Percentiles rank a stretch among this genome's conserved stretches.
Evolutionary conservation across 2,888 invertebrate species (phyloP).

Genomic region (Dorcus hopei): DNA sequence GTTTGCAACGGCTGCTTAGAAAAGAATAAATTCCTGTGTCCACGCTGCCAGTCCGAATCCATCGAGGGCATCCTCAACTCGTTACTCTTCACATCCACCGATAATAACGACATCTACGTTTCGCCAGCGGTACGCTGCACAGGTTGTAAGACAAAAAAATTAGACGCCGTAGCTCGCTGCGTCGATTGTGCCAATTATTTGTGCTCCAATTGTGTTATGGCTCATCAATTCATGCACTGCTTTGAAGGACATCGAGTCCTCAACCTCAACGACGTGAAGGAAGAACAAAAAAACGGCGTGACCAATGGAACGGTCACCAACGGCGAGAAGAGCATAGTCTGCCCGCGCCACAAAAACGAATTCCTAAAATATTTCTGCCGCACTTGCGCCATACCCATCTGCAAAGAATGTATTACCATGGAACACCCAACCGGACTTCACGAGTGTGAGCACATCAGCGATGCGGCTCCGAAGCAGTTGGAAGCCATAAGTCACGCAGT

Average conservation of each 20-base stretch:
- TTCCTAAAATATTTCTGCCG: conserved; percentile 91
- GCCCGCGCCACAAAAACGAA: conserved; percentile 87
- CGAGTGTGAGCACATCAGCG: conserved; percentile 83
- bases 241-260: conserved; percentile 94
- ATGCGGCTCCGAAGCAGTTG: conserved; percentile 77
- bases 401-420: conserved; percentile 89
- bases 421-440: conserved; percentile 83
- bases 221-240: conserved; percentile 98
- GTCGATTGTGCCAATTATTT: conserved; percentile 95
- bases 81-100: conserved; percentile 39
- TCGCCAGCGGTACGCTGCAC: conserved; percentile 73
- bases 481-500: conserved; percentile 77
- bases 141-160: conserved; percentile 93
- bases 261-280: conserved; percentile 64
- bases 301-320: conserved; percentile 29
- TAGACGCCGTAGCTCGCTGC: conserved; percentile 92
- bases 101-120: conserved; percentile 19
- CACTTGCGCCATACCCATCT: conserved; percentile 88
- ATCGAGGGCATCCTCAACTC: conserved; percentile 51
- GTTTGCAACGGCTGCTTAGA: conserved; percentile 82
- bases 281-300: conserved; percentile 46
- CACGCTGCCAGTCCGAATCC: conserved; percentile 57
- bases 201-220: conserved; percentile 97
- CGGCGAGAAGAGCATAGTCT: conserved; percentile 57
- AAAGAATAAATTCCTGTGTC: conserved; percentile 74